These are phyloP conservation scores for Matsumurasca onukii DNA, from an alignment of 1,140 invertebrate species.

Conservation along the genomic window DNA sequence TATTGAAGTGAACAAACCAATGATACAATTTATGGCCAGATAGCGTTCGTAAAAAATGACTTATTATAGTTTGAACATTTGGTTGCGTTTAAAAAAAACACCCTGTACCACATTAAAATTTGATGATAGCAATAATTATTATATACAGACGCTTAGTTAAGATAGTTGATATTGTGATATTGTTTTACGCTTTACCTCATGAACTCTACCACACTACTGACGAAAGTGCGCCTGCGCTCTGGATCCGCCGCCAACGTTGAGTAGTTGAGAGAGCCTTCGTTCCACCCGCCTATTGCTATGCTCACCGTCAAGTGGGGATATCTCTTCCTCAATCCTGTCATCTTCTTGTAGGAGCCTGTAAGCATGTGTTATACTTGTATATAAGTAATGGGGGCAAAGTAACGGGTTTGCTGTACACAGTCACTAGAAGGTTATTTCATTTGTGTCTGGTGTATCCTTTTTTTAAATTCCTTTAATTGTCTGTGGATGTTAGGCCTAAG, in stretches of 20 bases:
- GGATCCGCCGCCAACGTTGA: slow-evolving; percentile 66
- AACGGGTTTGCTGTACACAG: background rate
- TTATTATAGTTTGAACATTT: no score
- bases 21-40: no score
- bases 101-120: no score
- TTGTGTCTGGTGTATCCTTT: background rate
- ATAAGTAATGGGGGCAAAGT: background rate
- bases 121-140: no score
- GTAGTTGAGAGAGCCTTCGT: slow-evolving; percentile 80
- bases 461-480: background rate
- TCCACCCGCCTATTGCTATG: slow-evolving; percentile 86
- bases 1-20: no score
- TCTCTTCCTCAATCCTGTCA: slow-evolving; percentile 60
- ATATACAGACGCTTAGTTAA: no score
- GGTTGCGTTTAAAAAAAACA: no score
- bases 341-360: slow-evolving; percentile 60
- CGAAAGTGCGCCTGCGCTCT: slow-evolving; percentile 59
- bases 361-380: background rate
- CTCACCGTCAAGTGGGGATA: slow-evolving; percentile 75
- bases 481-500: background rate
- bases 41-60: no score
- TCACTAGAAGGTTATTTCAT: background rate
- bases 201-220: slow-evolving; percentile 61
- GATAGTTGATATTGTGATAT: no score
- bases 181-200: slow-evolving; percentile 59